Evolutionary conservation across 2,797 vertebrate genomes (phyloP), one percentile per base, ranked within the genome.

Genomic region (Numenius phaeopus): DNA sequence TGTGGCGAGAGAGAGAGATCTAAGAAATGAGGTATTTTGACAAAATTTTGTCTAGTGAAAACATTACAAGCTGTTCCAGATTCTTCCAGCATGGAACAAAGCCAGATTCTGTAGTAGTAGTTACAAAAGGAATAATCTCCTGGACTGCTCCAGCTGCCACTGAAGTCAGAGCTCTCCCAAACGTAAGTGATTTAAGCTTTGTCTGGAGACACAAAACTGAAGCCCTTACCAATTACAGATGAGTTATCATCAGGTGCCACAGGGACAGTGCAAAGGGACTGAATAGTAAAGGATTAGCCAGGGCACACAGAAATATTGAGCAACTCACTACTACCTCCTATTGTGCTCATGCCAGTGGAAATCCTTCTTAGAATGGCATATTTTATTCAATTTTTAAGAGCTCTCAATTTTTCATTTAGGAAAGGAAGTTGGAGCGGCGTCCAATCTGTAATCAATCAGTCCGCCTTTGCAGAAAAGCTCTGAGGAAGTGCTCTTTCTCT

Each of bases 301-400:
- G 90, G 14, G 32, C 72, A 64, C 83, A 83, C 61, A 92, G 85
- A 91, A 90, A 94, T 92, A 93, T 92, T 57, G 93, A 95, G 76
- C 89, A 94, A 50, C 87, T 76, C 91, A 91, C 70, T 95, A 88
- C 94, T 98, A 93, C 94, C 90, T 96, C 76, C 91, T 97, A 89
- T 96, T 97, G 91, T 90, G 94, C 59, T 96, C 58, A 6, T 93
- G 94, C 94, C 91, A 95, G 92, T 91, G 93, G 94, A 97, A 97
- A 98, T 91, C 95, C 95, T 95, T 96, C 95, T 71, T 91, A 80
- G 89, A 93, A 75, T 4, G 61, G 94, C 94, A 95, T 97, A 96
- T 98, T 98, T 97, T 98, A 98, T 98, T 98, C 95, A 95, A 86
- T 97, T 98, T 98, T 98, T 97, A 98, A 98, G 97, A 97, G 96